phyloP scores from a whole-genome alignment of 2,113 vertebrate genomes.

The Dipodomys merriami region DNA sequence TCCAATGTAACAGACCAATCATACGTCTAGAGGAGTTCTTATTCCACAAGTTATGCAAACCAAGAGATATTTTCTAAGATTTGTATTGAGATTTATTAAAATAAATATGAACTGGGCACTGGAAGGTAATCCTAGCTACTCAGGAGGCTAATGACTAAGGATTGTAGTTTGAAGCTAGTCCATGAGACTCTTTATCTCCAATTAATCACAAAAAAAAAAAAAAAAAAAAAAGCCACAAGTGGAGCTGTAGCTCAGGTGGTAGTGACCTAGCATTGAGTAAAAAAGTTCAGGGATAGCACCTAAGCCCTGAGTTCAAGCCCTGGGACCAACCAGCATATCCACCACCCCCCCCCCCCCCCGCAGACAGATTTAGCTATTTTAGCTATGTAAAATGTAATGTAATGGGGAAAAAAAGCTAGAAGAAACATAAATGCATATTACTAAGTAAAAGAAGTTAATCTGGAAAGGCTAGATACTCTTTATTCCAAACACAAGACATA shows the following conservation, averaged over 20 bases:
- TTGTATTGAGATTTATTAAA: slow-evolving; percentile 37
- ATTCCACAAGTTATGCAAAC: not conserved
- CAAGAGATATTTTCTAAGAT: slow-evolving; percentile 15
- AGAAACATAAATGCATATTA: not conserved
- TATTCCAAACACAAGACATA: not conserved
- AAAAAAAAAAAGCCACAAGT: no score
- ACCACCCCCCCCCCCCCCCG: no score
- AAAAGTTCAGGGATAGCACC: no score
- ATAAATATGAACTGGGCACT: not conserved
- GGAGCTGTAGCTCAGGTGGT: no score
- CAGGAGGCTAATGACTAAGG: no score
- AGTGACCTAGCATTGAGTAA: no score
- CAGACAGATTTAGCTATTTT: slow-evolving; percentile 26
- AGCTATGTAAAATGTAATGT: slow-evolving; percentile 19
- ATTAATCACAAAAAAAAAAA: no score
- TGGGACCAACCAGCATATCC: no score
- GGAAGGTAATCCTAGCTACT: no score
- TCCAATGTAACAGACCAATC: not conserved
- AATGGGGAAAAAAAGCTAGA: not conserved
- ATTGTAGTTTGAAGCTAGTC: no score
- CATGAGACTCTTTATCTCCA: no score
- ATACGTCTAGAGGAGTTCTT: not conserved
- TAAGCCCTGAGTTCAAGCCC: no score
- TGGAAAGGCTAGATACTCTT: not conserved
- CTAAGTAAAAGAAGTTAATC: not conserved